phyloP scores from a whole-genome alignment of 2,113 vertebrate species.

The Paraplagusia blochii region DNA sequence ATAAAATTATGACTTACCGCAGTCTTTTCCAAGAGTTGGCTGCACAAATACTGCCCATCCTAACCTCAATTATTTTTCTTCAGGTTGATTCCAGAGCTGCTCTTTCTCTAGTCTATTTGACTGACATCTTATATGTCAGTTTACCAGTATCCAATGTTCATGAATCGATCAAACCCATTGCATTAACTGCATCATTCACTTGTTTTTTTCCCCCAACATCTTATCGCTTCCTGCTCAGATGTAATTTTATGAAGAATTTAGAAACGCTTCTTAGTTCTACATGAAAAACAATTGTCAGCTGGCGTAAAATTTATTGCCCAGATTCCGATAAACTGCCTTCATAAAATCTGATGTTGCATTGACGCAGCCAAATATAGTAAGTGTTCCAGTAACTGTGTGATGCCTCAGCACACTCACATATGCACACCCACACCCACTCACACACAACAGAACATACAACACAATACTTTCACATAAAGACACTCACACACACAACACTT shows the following conservation, averaged over 20 bases:
- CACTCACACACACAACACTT: constrained; percentile 56
- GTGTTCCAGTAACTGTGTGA: constrained; percentile 64
- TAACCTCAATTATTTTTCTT: too few relatives aligned
- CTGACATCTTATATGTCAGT: too few relatives aligned
- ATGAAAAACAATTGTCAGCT: constrained; percentile 52
- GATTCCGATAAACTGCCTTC: constrained; percentile 66
- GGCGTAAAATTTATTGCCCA: constrained; percentile 58
- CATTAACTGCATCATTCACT: constrained; percentile 62
- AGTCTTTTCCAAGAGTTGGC: too few relatives aligned
- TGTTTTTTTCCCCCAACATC: constrained; percentile 38
- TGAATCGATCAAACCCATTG: constrained; percentile 54
- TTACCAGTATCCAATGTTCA: not conserved
- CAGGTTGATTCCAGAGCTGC: too few relatives aligned
- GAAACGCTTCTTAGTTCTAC: constrained; percentile 66
- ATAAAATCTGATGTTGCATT: constrained; percentile 64
- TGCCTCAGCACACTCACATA: constrained; percentile 50
- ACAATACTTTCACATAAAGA: constrained; percentile 59
- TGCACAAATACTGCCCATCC: too few relatives aligned
- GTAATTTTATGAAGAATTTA: constrained; percentile 64
- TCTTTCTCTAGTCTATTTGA: too few relatives aligned
- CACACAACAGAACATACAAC: constrained; percentile 57
- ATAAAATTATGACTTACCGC: too few relatives aligned
- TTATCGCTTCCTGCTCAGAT: constrained; percentile 51
- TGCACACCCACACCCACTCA: constrained; percentile 31
- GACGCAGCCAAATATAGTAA: constrained; percentile 68